phyloP scores from a whole-genome alignment of 2,888 invertebrate genomes.

The Drosophila hamatofila region DNA sequence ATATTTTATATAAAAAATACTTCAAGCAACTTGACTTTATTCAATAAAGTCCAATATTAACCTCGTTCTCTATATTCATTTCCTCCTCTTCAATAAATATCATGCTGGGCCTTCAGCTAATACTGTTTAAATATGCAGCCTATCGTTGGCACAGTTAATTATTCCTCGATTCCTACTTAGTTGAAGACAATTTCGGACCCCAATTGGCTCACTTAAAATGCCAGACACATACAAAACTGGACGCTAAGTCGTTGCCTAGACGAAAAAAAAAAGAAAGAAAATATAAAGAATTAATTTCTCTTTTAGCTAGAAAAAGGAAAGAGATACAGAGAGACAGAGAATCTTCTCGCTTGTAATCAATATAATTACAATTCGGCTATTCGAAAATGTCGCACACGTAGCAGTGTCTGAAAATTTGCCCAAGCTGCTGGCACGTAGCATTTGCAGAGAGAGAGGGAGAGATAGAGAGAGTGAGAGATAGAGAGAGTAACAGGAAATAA shows the following conservation, averaged over 20 bases:
- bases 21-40: too few species aligned
- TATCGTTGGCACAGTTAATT: slow-evolving; percentile 26
- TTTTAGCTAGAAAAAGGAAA: slow-evolving; percentile 12
- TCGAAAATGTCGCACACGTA: slow-evolving; percentile 79
- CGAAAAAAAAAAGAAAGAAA: not conserved
- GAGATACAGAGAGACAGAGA: not conserved
- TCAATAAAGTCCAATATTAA: too few species aligned
- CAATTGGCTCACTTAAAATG: slow-evolving; percentile 61
- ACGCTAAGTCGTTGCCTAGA: slow-evolving; percentile 2
- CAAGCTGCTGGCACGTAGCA: slow-evolving; percentile 64
- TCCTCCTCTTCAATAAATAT: not conserved
- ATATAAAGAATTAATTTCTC: slow-evolving; percentile 69
- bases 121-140: slow-evolving; percentile 13
- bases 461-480: slow-evolving; percentile 22
- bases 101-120: not conserved
- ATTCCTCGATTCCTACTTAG: slow-evolving; percentile 11
- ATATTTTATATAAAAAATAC: too few species aligned
- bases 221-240: slow-evolving; percentile 56
- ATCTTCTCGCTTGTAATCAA: slow-evolving; percentile 59
- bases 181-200: slow-evolving; percentile 1
- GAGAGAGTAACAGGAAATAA: slow-evolving; percentile 66
- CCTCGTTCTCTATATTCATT: not conserved
- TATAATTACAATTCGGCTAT: slow-evolving; percentile 74
- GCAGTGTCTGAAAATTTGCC: slow-evolving; percentile 30
- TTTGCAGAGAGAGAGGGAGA: slow-evolving; percentile 13